Evolutionary conservation across 2,888 invertebrate species (phyloP), one percentile per base, ranked within the genome.

Genomic region (Lasioglossum oenotherae): DNA sequence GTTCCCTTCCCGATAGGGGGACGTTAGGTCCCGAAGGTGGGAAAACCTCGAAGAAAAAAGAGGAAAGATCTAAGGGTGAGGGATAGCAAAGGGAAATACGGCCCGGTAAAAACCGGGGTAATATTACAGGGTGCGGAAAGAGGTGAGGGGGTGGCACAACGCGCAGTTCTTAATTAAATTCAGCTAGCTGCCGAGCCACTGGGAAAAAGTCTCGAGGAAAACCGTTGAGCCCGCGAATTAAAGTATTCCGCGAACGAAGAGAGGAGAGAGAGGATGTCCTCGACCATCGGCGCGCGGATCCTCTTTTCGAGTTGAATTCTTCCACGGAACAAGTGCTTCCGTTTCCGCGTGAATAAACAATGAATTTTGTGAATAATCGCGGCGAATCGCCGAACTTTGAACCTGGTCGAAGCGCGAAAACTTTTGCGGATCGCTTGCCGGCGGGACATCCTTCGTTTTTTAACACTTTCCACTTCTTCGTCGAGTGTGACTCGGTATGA

Each of bases 151-250:
- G 38, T 38, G 35, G 67, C 31, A 10, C 14, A 41, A n/a, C n/a
- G 71, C 12, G 57, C 64, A 53, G 83, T 87, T 87, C 87, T 87
- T 87, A 87, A 87, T 87, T 87, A 87, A 87, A 87, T 87, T 87
- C 87, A 77, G 60, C 83, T 44, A 74, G 73, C 73, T 57, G 60
- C 49, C 64, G 16, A 6, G 41, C 44, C 27, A 49, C 5, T 8
- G 31, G 53, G 71, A 67, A 53, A 82, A 82, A 77, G 75, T 81
- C 41, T 64, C 78, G 78, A 57, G 75, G 74, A 79, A 57, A 77
- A 64, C 64, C 71, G 82, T 49, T 38, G 81, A 57, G 74, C 44
- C 41, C 74, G 78, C 72, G 82, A 78, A 87, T 86, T 38, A 69
- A 86, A 67, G 64, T 31, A 73, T 67, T 64, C 60, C 67, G 44